Base-by-base conservation (phyloP, 2,113 vertebrate genomes). In the Leucoraja erinaceus region DNA sequence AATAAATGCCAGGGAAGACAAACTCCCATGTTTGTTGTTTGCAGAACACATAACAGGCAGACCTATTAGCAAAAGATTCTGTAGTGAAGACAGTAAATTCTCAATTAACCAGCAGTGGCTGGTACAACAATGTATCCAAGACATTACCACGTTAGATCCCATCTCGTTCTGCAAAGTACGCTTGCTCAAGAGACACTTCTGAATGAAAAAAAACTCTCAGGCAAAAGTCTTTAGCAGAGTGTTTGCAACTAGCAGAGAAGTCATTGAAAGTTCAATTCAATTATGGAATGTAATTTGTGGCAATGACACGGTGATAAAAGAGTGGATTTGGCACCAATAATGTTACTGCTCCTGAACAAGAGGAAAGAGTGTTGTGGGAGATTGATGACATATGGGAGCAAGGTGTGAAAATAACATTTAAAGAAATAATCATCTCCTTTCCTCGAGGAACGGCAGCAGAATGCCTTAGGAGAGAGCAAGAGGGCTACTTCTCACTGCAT, bases 181-280 rank as follows among this genome's bases (percentile, higher is more conserved):
- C 70, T 72, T 72, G 22, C 18, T 72, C 20, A 20, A 4, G 14
- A 72, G 2, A 72, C 70, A 22, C 18, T 72, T 72, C 70, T 20
- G 18, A 72, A 72, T 72, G 70, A 72, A 22, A 72, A 72, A 72
- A 72, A 72, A 14, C 5, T 33, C n/a, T 14, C 83, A 31, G n/a
- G 28, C 25, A 86, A 63, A n/a, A 31, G 83, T n/a, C 83, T 63
- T 86, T 31, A 31, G 59, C 56, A 31, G 59, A 61, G 31, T 14
- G 6, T 59, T 63, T 63, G 83, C 25, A n/a, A 84, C 81, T 6
- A n/a, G 5, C 10, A 25, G 28, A n/a, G 81, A n/a, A 84, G 81
- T 84, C 25, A 84, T 5, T 61, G 83, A n/a, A 88, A 88, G 59
- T 66, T 66, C 61, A 88, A 63, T 88, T 88, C 59, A n/a, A 63